Conservation (phyloP, 2,888 invertebrate species). For the Cephus pulcher region DNA sequence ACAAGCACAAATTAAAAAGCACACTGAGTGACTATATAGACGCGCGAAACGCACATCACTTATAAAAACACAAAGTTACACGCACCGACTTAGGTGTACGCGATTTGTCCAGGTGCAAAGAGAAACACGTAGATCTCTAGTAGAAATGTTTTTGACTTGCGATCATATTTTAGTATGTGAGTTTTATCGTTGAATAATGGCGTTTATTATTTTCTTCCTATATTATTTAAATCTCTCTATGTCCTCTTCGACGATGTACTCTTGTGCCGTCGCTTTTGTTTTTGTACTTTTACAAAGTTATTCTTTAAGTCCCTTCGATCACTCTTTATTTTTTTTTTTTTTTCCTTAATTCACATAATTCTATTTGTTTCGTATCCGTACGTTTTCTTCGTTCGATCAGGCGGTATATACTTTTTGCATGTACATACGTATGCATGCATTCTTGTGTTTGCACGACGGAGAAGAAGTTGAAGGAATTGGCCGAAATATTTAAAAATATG, state of each 20-base stretch:
- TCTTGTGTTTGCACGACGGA: slow-evolving; percentile 31
- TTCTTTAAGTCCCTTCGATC: slow-evolving; percentile 20
- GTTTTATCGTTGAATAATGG: slow-evolving; percentile 29
- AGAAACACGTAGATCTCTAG: background rate
- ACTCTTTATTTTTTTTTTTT: slow-evolving; percentile 17
- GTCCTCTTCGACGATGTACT: slow-evolving; percentile 16
- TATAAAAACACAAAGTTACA: background rate
- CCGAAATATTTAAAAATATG: no score
- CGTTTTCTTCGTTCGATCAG: slow-evolving; percentile 25
- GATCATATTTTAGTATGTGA: slow-evolving; percentile 18
- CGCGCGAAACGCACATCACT: background rate
- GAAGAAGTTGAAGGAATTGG: background rate
- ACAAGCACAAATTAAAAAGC: background rate
- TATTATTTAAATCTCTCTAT: slow-evolving; percentile 13
- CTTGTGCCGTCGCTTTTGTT: slow-evolving; percentile 13
- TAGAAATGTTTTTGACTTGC: background rate
- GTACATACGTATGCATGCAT: slow-evolving; percentile 39
- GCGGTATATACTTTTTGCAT: slow-evolving; percentile 34
- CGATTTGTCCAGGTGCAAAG: background rate
- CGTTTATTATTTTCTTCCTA: slow-evolving; percentile 24
- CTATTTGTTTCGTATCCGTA: slow-evolving; percentile 23
- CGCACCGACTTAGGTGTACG: background rate
- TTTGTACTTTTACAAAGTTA: slow-evolving; percentile 25
- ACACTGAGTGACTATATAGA: background rate
- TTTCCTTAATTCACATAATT: slow-evolving; percentile 1